A percentile compares a stretch with the other conserved stretches of the same genome.
Conservation (phyloP, 1,140 invertebrate species). For the Heliconius hermathena region DNA sequence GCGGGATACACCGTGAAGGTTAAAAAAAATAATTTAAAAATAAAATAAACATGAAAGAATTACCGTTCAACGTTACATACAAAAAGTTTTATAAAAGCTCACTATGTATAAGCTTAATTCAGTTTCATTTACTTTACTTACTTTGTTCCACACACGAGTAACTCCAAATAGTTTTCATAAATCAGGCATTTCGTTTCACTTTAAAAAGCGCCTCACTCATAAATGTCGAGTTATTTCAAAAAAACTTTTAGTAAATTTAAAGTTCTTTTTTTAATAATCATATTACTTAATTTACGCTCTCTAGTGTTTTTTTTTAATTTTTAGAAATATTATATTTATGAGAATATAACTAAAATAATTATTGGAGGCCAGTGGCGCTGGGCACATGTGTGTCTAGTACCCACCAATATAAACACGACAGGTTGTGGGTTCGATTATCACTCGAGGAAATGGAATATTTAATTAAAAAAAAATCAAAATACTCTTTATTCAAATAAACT, state of each 20-base stretch:
- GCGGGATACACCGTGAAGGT: too few species aligned
- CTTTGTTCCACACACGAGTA: constrained; percentile 25
- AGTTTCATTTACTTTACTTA: not conserved
- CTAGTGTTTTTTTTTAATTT: not conserved
- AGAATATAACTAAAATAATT: too few species aligned
- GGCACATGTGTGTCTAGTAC: too few species aligned
- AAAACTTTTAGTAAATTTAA: not conserved
- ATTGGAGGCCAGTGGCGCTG: too few species aligned
- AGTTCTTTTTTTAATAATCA: not conserved
- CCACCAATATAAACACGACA: too few species aligned
- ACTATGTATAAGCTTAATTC: not conserved
- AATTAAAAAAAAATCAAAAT: too few species aligned
- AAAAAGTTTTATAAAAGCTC: constrained; percentile 4
- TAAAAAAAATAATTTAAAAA: not conserved
- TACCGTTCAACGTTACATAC: not conserved
- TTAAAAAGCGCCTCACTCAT: constrained; percentile 17
- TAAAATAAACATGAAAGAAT: not conserved
- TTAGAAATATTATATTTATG: not conserved
- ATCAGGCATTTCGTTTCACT: constrained; percentile 31
- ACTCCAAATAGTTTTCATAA: constrained; percentile 33
- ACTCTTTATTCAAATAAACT: too few species aligned
- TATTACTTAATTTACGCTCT: not conserved
- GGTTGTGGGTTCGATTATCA: too few species aligned
- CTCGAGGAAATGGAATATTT: too few species aligned
- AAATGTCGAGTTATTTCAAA: constrained; percentile 12